Conservation (phyloP, 2,797 vertebrate species). For the Dendrocincla fuliginosa region DNA sequence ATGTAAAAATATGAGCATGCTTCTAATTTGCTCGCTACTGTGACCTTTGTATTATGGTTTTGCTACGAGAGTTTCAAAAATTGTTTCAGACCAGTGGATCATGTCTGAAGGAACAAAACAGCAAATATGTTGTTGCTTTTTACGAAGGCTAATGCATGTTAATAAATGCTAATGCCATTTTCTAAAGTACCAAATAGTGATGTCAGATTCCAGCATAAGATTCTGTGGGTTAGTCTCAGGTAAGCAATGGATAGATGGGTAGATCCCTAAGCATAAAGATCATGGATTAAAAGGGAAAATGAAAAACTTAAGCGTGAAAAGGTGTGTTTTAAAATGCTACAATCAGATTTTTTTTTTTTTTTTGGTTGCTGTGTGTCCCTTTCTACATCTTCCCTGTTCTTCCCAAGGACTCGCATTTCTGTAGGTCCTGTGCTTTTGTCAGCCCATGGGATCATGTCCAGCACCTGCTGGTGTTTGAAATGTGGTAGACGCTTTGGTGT, state of each 20-base stretch:
- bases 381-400: background rate
- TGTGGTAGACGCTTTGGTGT: background rate
- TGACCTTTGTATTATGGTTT: slow-evolving; percentile 44
- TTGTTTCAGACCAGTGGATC: slow-evolving; percentile 52
- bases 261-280: background rate
- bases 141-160: slow-evolving; percentile 61
- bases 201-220: background rate
- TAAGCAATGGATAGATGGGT: background rate
- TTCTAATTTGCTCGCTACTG: slow-evolving; percentile 56
- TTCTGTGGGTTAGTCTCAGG: background rate
- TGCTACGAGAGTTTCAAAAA: slow-evolving; percentile 39
- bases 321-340: background rate
- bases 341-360: background rate
- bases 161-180: slow-evolving; percentile 48
- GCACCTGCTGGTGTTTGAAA: background rate
- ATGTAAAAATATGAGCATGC: slow-evolving; percentile 46
- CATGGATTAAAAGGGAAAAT: background rate
- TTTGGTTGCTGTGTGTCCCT: background rate
- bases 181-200: background rate
- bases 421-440: accelerated
- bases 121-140: slow-evolving; percentile 35
- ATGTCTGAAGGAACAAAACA: slow-evolving; percentile 46
- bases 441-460: accelerated
- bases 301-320: background rate
- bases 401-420: accelerated